Evolutionary conservation across 2,888 invertebrate species (phyloP).

Genomic region (Rotaria macrura): DNA sequence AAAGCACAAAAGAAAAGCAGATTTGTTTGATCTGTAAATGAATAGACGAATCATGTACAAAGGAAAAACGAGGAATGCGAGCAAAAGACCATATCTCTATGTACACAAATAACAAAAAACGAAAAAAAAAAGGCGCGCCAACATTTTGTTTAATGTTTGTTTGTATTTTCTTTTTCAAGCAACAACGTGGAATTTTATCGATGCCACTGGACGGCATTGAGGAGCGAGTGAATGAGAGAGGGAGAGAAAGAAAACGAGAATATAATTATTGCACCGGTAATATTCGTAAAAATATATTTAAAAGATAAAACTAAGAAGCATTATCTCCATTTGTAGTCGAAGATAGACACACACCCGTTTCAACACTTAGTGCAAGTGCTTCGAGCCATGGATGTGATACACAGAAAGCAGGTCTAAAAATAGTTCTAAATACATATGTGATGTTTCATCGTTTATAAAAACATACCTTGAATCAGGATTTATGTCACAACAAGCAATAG

Average conservation of each 20-base stretch:
- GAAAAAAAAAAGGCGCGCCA: background rate
- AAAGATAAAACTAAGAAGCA: background rate
- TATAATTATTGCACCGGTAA: background rate
- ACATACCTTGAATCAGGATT: conserved; percentile 60
- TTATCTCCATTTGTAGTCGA: background rate
- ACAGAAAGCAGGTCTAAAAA: conserved; percentile 1
- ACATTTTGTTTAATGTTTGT: background rate
- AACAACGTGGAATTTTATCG: background rate
- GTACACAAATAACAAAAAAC: background rate
- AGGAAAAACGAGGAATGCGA: background rate
- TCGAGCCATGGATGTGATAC: background rate
- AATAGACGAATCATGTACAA: background rate
- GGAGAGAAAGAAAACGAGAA: background rate
- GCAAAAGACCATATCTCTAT: background rate
- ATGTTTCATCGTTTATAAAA: background rate
- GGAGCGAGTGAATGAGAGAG: background rate
- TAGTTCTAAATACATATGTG: no score
- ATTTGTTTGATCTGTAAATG: background rate
- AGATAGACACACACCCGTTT: background rate
- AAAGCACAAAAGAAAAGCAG: background rate
- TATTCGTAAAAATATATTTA: background rate
- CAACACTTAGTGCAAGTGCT: conserved; percentile 18
- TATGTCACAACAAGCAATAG: conserved; percentile 77
- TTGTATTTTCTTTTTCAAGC: background rate
- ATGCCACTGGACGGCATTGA: background rate